phyloP scores from a whole-genome alignment of 2,888 invertebrate species.

The Hoplodrina ambigua region DNA sequence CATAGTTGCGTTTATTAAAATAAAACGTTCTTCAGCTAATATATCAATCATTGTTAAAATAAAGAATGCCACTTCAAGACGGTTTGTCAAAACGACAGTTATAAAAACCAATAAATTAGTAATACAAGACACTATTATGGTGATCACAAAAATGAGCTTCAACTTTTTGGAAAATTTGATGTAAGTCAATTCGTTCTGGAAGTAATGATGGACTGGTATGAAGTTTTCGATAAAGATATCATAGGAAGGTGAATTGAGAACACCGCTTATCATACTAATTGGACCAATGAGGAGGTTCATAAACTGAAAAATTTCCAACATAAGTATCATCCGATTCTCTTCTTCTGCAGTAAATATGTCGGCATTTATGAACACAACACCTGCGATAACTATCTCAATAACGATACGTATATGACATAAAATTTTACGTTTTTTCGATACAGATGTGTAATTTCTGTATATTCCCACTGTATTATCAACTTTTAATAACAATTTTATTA shows the following conservation, averaged over 20 bases:
- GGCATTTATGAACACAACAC: neutral
- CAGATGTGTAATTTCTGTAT: slow-evolving; percentile 23
- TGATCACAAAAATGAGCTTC: neutral
- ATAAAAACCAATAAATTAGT: neutral
- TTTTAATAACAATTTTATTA: slow-evolving; percentile 21
- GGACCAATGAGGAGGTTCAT: neutral
- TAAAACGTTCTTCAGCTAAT: slow-evolving; percentile 2
- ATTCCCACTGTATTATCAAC: slow-evolving; percentile 18
- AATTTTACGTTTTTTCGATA: slow-evolving; percentile 11
- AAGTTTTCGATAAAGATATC: slow-evolving; percentile 12
- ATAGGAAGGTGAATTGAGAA: slow-evolving; percentile 8
- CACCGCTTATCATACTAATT: neutral
- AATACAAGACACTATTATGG: neutral
- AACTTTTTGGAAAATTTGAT: slow-evolving; percentile 15
- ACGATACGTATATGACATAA: slow-evolving; percentile 5
- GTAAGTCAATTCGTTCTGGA: slow-evolving; percentile 2
- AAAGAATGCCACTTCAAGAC: too few relatives aligned
- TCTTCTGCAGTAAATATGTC: fast-evolving
- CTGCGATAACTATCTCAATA: slow-evolving; percentile 3
- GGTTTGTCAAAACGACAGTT: too few relatives aligned
- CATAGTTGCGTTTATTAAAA: slow-evolving; percentile 17
- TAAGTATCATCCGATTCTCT: neutral
- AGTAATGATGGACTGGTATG: neutral
- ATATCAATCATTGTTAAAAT: neutral
- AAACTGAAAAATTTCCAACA: slow-evolving; percentile 1